phyloP scores from a whole-genome alignment of 2,888 invertebrate species.

The Ophioninae sp. region DNA sequence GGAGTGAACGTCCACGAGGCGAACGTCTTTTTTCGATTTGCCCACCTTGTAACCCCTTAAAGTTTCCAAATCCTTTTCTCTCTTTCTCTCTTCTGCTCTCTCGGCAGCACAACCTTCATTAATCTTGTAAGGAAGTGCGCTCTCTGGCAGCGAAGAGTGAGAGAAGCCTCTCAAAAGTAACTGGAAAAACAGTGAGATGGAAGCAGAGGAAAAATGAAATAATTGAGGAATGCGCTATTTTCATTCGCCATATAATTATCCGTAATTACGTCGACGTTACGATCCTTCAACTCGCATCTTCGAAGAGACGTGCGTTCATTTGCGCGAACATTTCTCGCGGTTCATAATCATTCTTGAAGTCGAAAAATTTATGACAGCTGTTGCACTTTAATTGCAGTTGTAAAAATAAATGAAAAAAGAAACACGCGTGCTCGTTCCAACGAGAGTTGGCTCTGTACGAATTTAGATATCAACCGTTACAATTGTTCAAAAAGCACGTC shows the following conservation, averaged over 20 bases:
- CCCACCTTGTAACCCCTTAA: slow-evolving; percentile 28
- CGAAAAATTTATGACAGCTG: not conserved
- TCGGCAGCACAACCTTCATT: slow-evolving; percentile 72
- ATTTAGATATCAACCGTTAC: no score
- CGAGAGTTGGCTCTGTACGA: no score
- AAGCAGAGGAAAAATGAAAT: slow-evolving; percentile 15
- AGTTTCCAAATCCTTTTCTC: slow-evolving; percentile 53
- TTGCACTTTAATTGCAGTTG: no score
- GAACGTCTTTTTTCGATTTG: slow-evolving; percentile 52
- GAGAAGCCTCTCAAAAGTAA: slow-evolving; percentile 18
- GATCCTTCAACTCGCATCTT: slow-evolving; percentile 36
- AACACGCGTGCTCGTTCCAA: no score
- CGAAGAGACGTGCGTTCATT: slow-evolving; percentile 39
- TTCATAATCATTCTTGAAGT: not conserved
- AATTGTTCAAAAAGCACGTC: no score
- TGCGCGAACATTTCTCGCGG: not conserved
- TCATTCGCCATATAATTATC: slow-evolving; percentile 58
- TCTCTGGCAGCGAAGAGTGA: slow-evolving; percentile 16
- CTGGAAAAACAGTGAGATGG: slow-evolving; percentile 12
- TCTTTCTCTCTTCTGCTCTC: slow-evolving; percentile 65
- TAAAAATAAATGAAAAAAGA: no score
- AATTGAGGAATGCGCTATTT: slow-evolving; percentile 22
- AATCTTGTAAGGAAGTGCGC: slow-evolving; percentile 78
- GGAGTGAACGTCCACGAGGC: slow-evolving; percentile 18
- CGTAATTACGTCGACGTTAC: slow-evolving; percentile 55